A percentile compares a stretch with the other conserved stretches of the same genome.
Conservation (phyloP, 2,888 invertebrate genomes). For the Adelphocoris suturalis region DNA sequence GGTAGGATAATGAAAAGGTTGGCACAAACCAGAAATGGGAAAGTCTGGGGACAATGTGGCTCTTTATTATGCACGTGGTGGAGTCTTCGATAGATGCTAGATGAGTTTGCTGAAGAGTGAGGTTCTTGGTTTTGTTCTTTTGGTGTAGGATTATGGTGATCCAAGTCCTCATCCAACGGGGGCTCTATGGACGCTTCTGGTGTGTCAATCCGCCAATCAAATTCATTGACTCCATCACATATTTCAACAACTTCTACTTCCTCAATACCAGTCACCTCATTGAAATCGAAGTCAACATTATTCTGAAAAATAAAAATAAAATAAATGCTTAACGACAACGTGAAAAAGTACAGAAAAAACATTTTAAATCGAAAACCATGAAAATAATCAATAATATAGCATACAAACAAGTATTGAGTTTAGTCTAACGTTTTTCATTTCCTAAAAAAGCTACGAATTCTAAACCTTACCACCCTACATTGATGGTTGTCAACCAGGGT, state of each 20-base stretch:
- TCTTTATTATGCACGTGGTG: conserved; percentile 47
- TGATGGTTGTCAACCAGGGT: too few species aligned
- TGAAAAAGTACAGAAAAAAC: too few species aligned
- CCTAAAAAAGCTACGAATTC: too few species aligned
- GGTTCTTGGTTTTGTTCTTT: conserved; percentile 38
- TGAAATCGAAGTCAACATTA: conserved; percentile 63
- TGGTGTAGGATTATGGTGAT: conserved; percentile 12
- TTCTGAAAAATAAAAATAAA: conserved; percentile 56
- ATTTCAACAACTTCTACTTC: conserved; percentile 58
- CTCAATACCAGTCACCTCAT: conserved; percentile 66
- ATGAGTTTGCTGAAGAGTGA: conserved; percentile 21
- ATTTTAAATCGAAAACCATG: too few species aligned
- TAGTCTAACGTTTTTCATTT: too few species aligned
- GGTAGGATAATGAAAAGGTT: conserved; percentile 5
- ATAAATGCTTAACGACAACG: not conserved
- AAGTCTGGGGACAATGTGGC: conserved; percentile 32
- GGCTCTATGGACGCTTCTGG: conserved; percentile 52
- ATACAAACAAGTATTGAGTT: too few species aligned
- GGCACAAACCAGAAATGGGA: conserved; percentile 63
- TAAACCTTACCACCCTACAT: too few species aligned
- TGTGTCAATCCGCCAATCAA: conserved; percentile 64
- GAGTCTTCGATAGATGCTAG: conserved; percentile 53
- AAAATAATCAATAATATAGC: too few species aligned
- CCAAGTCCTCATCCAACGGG: conserved; percentile 46
- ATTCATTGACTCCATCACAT: conserved; percentile 55